phyloP scores from a whole-genome alignment of 2,888 invertebrate species.

The Eupsilia transversa region DNA sequence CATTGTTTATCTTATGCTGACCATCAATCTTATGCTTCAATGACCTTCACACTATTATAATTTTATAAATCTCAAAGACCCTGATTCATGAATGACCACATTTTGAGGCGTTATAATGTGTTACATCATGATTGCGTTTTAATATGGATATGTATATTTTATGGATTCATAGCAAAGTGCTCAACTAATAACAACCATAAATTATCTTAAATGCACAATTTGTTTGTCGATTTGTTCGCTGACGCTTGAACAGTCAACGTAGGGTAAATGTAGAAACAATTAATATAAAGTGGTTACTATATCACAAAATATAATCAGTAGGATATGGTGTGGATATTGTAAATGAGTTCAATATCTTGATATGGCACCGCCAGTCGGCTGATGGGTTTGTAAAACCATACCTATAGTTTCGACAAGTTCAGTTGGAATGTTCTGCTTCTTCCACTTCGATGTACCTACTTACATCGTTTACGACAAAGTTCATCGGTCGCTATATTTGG shows the following conservation, averaged over 20 bases:
- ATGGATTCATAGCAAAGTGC: background rate
- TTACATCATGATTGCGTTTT: constrained; percentile 55
- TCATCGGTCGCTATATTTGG: background rate
- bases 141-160: constrained; percentile 16
- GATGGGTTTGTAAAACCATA: constrained; percentile 1
- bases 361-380: background rate
- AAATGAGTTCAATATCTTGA: constrained; percentile 15
- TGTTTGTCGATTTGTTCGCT: background rate
- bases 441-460: background rate
- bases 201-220: constrained; percentile 10
- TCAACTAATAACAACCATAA: background rate
- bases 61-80: constrained; percentile 41
- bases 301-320: background rate
- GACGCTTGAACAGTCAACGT: background rate
- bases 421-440: background rate
- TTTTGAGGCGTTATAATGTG: constrained; percentile 47
- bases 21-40: constrained; percentile 26
- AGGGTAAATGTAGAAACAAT: constrained; percentile 19
- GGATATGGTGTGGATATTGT: background rate
- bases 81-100: constrained; percentile 46
- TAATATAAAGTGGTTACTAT: background rate
- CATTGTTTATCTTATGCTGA: constrained; percentile 11
- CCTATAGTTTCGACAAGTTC: constrained; percentile 1
- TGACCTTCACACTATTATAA: constrained; percentile 48
- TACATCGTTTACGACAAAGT: background rate